Base-by-base conservation (phyloP, 1,140 invertebrate genomes). In the Aethina tumida region DNA sequence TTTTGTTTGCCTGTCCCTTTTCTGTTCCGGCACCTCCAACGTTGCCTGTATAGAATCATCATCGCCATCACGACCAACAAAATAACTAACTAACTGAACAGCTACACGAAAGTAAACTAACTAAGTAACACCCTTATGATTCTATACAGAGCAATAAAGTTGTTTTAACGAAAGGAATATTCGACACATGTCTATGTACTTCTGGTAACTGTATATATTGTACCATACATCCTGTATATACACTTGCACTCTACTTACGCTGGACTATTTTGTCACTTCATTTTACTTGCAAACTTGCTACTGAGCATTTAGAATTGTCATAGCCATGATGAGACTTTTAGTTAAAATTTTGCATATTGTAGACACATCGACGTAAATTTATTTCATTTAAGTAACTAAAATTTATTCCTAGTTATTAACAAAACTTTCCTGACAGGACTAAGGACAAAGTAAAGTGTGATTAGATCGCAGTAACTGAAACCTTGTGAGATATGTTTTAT, bases 271-370 rank as follows among this genome's bases (percentile, higher is more conserved):
- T 44, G 43, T 50, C 46, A 50, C 28, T 49, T 35, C 28, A 47
- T 38, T 46, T 49, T 45, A 47, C 49, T 30, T 42, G 33, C 45
- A 50, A 38, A 42, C 49, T 43, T 45, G 42, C 49, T 53, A 56
- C 47, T 58, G 57, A 58, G 57, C 57, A 53, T 59, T 59, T 56
- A 56, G 54, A 58, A 56, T 56, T 52, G 45, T 53, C 44, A 33
- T 47, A 44, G 47, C 39, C 44, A 41, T 46, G 49, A 42, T 55
- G 47, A 50, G 45, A 40, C 27, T 37, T 10, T 21, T 17, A 26
- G n/a, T n/a, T 7, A 7, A n/a, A 17, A 29, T 37, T 37, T 43
- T 24, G 19, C 18, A 39, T 12, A 20, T 17, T 39, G 20, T 18
- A 26, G 18, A 19, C 20, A 38, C 16, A 16, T 39, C 6, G 5